Conservation (phyloP, 1,140 invertebrate genomes). For the Eueides isabella region DNA sequence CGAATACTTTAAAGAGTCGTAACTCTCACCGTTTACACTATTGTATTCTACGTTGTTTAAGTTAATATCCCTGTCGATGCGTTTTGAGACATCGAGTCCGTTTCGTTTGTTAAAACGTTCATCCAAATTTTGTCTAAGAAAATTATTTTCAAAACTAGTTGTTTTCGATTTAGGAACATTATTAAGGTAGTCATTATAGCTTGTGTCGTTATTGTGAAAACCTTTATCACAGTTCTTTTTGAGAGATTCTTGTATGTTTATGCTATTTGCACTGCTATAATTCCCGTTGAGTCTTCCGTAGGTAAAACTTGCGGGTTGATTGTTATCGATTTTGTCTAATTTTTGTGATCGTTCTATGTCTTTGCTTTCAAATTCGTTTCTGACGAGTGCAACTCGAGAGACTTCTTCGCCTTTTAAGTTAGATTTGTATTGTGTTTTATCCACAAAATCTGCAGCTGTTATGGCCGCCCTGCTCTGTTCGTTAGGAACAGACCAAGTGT, state of each 20-base stretch:
- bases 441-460: slow-evolving; percentile 62
- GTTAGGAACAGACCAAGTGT: slow-evolving; percentile 75
- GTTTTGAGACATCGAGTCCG: slow-evolving; percentile 67
- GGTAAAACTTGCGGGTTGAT: slow-evolving; percentile 62
- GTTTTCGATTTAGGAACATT: slow-evolving; percentile 81
- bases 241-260: slow-evolving; percentile 74
- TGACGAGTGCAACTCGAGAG: slow-evolving; percentile 67
- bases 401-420: slow-evolving; percentile 59
- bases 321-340: slow-evolving; percentile 58
- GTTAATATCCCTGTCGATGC: slow-evolving; percentile 70
- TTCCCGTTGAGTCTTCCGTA: slow-evolving; percentile 68
- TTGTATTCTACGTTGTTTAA: slow-evolving; percentile 72
- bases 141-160: slow-evolving; percentile 79
- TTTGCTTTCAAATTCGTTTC: slow-evolving; percentile 75
- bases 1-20: slow-evolving; percentile 79
- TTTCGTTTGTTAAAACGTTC: slow-evolving; percentile 75
- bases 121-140: slow-evolving; percentile 73
- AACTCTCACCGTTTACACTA: slow-evolving; percentile 69
- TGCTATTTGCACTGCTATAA: slow-evolving; percentile 41
- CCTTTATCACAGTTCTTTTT: slow-evolving; percentile 80
- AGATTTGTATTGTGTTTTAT: slow-evolving; percentile 60
- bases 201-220: slow-evolving; percentile 75
- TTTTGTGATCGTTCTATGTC: slow-evolving; percentile 59
- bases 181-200: slow-evolving; percentile 73
- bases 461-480: slow-evolving; percentile 67